Evolutionary conservation across 2,888 invertebrate species (phyloP).

Genomic region (Phyllotreta striolata): DNA sequence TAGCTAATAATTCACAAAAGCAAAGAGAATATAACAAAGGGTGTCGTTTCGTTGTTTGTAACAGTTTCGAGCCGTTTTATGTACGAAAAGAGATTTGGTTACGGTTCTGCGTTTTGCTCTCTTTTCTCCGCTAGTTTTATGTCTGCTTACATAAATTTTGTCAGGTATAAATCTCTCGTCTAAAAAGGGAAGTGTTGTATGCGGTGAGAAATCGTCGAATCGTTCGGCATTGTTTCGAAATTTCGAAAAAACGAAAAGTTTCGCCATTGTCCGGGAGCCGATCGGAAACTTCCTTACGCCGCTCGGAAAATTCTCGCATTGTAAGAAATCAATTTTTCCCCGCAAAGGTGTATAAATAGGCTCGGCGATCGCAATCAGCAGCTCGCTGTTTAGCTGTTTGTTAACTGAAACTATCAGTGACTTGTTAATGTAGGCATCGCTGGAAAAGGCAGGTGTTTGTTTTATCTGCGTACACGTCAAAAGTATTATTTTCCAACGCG

Average conservation of each 20-base stretch:
- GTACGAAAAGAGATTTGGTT: conserved; percentile 37
- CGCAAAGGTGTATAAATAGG: conserved; percentile 24
- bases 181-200: conserved; percentile 17
- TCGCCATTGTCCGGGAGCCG: background rate
- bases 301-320: conserved; percentile 1
- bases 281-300: background rate
- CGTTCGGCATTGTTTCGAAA: conserved; percentile 20
- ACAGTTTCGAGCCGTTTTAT: conserved; percentile 24
- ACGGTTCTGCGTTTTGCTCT: conserved; percentile 41
- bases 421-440: conserved; percentile 41
- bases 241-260: background rate
- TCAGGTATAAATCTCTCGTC: conserved; percentile 26
- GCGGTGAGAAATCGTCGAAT: conserved; percentile 15
- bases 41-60: conserved; percentile 47
- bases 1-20: conserved; percentile 63
- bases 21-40: conserved; percentile 59
- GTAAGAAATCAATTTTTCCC: conserved; percentile 25
- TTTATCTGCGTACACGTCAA: conserved; percentile 51
- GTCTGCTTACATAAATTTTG: conserved; percentile 29
- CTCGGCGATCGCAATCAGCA: conserved; percentile 24
- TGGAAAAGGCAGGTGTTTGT: conserved; percentile 48
- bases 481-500: conserved; percentile 51
- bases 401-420: conserved; percentile 38
- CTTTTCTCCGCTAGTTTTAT: conserved; percentile 5
- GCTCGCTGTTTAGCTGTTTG: conserved; percentile 35